Conservation (phyloP, 37 sponge, comb jelly and placozoan species). For the Diacarnus erythraeanus region DNA sequence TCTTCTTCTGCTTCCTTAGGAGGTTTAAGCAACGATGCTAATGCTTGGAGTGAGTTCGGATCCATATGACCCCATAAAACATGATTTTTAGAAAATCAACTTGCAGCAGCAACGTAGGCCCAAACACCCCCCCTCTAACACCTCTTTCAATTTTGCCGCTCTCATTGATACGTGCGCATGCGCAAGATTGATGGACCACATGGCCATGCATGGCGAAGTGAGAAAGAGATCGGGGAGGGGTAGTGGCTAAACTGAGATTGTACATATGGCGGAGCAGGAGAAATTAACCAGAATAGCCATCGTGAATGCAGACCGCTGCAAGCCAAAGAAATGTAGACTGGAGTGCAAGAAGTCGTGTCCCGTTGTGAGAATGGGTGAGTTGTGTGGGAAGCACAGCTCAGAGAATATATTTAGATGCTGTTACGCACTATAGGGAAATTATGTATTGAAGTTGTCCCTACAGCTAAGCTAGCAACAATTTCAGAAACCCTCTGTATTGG, state of each 20-base stretch:
- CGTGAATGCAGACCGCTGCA: constrained; percentile 90
- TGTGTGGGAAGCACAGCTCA: background rate
- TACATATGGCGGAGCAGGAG: constrained; percentile 57
- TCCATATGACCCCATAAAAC: constrained; percentile 36
- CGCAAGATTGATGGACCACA: background rate
- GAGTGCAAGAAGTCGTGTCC: constrained; percentile 98
- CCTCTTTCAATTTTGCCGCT: background rate
- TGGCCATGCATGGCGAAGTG: background rate
- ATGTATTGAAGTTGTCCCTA: constrained; percentile 93
- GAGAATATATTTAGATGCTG: background rate
- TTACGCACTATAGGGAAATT: constrained; percentile 63
- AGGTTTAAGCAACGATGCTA: constrained; percentile 62
- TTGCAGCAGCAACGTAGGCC: too few species aligned
- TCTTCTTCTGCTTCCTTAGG: constrained; percentile 40
- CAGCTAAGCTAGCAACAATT: constrained; percentile 87
- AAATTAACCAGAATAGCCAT: constrained; percentile 96
- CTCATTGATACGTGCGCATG: background rate
- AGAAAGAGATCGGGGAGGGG: too few species aligned
- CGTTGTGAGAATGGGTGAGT: constrained; percentile 92
- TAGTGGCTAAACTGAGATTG: background rate
- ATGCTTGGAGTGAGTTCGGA: constrained; percentile 21
- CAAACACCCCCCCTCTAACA: background rate
- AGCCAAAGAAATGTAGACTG: constrained; percentile 96
- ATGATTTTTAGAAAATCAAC: too few species aligned
- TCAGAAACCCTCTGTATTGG: constrained; percentile 97